These are phyloP conservation scores for Parnassius orleans DNA, from an alignment of 2,888 invertebrate genomes.

Conservation along the genomic window DNA sequence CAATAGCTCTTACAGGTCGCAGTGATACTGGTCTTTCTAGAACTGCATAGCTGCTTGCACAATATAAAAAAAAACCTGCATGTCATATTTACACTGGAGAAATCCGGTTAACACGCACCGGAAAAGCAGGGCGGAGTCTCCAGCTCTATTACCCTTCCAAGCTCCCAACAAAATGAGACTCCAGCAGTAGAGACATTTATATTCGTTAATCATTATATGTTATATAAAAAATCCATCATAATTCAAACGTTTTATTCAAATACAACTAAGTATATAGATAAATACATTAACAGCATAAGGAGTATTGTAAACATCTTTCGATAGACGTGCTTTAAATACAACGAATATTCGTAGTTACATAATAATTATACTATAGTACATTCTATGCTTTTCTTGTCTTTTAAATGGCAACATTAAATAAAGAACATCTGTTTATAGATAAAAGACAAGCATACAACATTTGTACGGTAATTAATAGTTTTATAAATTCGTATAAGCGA, in stretches of 20 bases:
- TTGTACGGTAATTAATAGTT: conserved; percentile 1
- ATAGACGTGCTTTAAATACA: conserved; percentile 30
- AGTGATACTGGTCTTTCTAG: too few species aligned
- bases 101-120: too few species aligned
- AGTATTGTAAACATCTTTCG: conserved; percentile 51
- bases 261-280: conserved; percentile 49
- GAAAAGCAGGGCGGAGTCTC: too few species aligned
- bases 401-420: conserved; percentile 5
- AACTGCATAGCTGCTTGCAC: too few species aligned
- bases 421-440: conserved; percentile 1
- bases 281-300: conserved; percentile 60
- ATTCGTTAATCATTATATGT: too few species aligned
- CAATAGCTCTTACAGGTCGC: too few species aligned
- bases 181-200: too few species aligned
- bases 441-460: conserved; percentile 1
- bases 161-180: too few species aligned
- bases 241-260: conserved; percentile 42
- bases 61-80: too few species aligned
- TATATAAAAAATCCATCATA: background rate
- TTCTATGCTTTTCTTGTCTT: background rate
- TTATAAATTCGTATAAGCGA: conserved; percentile 16
- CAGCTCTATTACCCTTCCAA: too few species aligned
- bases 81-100: too few species aligned
- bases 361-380: background rate
- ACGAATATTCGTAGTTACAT: conserved; percentile 17